Evolutionary conservation across 2,888 invertebrate species (phyloP), one percentile per base, ranked within the genome.

Genomic region (Stenchaetothrips biformis): DNA sequence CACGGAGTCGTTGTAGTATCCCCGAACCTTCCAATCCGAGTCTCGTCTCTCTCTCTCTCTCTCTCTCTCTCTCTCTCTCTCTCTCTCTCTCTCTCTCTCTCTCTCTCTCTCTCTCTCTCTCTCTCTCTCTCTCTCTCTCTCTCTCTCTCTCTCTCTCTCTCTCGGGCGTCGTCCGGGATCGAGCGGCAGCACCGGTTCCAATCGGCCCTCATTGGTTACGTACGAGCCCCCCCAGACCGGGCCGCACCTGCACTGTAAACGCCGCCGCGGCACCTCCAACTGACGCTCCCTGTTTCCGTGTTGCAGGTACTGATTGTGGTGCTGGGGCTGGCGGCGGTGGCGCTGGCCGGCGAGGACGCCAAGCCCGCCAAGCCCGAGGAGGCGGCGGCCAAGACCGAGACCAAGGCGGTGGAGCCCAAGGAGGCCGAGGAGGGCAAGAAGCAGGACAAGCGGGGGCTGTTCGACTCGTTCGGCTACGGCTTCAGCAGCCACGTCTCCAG

Each of bases 391-490:
- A 13, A 59, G 18, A n/a, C n/a, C n/a, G n/a, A n/a, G n/a, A n/a
- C n/a, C n/a, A n/a, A n/a, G n/a, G n/a, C n/a, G n/a, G n/a, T n/a
- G n/a, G 67, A 74, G 67, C 21, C 67, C 21, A 25, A 21, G 67
- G 25, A 21, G 8, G 21, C 67, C 6, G 59, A 59, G 18, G 67
- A 25, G 11, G 81, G 80, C 77, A 81, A 82, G 77, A 82, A 83
- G 78, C 80, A 82, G 48, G 82, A 83, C 80, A 82, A 82, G 81
- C 53, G 82, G 25, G 82, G 82, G 21, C 82, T 83, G 78, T 80
- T 80, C 79, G 80, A 78, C 67, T 74, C 67, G 67, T 84, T 83
- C 53, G 85, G 85, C 27, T 83, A 84, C 81, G 84, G 84, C 25
- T 81, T 81, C 62, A 81, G 81, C 48, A 80, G 81, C 67, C n/a